Evolutionary conservation across 2,888 invertebrate species (phyloP), one percentile per base, ranked within the genome.

Genomic region (Aphidius colemani): DNA sequence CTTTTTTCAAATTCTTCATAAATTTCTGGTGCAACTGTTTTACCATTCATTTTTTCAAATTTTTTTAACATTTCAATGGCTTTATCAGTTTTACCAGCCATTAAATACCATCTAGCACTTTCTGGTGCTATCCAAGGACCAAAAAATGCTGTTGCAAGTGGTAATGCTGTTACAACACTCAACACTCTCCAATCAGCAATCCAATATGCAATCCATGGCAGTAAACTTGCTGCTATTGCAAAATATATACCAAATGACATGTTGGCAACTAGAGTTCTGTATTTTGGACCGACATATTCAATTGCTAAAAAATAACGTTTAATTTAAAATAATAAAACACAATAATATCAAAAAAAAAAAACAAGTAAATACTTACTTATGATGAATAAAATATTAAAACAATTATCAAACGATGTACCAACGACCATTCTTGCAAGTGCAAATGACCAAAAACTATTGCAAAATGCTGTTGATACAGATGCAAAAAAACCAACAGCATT

Each of bases 331-430:
- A 48, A 44, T 41, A 7, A 46, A 61, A 61, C n/a, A 11, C 8
- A 13, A 48, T 59, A 7, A 6, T 45, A 53, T 39, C 50, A 10
- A 53, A 9, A 13, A 13, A 51, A 55, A 61, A 40, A 57, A 55
- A 53, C 61, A 30, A 48, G 43, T 7, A 48, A 1, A 46, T 62
- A 58, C 88, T 88, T 82, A 94, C 94, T 93, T 71, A 95, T 86
- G 74, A 95, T 94, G 75, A 94, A 94, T 89, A 95, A 93, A 90
- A 94, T 94, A 50, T 93, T 94, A 80, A 94, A 94, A 76, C 93
- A 93, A 82, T 94, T 95, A 80, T 94, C 94, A 75, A 94, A 95
- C 0, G 93, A 93, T 75, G 94, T 86, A 6, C 95, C 95, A 4
- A 94, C 92, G 53, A 95, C 84, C 83, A 95, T 90, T 62, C 95